A percentile compares a stretch with the other conserved stretches of the same genome.
These are phyloP conservation scores for Drosophila borealis DNA, from an alignment of 2,888 invertebrate genomes.

Conservation along the genomic window DNA sequence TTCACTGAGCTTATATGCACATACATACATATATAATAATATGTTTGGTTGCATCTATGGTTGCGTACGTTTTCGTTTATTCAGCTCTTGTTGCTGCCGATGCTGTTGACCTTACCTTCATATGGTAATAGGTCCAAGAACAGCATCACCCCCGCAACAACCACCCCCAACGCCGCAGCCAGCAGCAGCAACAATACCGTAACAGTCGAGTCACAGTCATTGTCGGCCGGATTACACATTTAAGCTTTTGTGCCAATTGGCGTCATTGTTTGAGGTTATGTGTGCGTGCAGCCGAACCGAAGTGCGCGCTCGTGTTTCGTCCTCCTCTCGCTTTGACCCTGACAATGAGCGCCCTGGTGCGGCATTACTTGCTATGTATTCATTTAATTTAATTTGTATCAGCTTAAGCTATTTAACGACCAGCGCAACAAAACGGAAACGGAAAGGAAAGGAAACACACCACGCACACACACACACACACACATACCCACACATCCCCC, in stretches of 20 bases:
- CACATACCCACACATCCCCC: not conserved
- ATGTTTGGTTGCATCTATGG: not conserved
- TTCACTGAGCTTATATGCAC: not conserved
- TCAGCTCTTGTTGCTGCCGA: conserved; percentile 19
- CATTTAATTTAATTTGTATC: conserved; percentile 70
- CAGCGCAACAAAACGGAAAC: conserved; percentile 57
- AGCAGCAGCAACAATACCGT: conserved; percentile 18
- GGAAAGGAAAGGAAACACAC: conserved; percentile 50
- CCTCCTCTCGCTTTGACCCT: conserved; percentile 52
- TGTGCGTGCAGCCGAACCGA: conserved; percentile 25
- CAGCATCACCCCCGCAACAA: not conserved
- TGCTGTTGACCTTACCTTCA: conserved; percentile 45
- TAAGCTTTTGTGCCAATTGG: conserved; percentile 63
- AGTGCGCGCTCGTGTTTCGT: conserved; percentile 34
- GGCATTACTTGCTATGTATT: conserved; percentile 59
- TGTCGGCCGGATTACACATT: conserved; percentile 48
- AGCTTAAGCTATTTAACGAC: conserved; percentile 65
- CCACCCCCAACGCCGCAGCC: not conserved
- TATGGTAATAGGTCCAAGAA: conserved; percentile 9
- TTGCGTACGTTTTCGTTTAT: conserved; percentile 18
- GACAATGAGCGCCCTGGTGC: conserved; percentile 57
- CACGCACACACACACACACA: not conserved
- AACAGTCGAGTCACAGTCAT: conserved; percentile 29
- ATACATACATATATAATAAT: not conserved
- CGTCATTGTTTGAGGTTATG: conserved; percentile 68